Base-by-base conservation (phyloP, 2,113 vertebrate genomes). In the Gyps fulvus region DNA sequence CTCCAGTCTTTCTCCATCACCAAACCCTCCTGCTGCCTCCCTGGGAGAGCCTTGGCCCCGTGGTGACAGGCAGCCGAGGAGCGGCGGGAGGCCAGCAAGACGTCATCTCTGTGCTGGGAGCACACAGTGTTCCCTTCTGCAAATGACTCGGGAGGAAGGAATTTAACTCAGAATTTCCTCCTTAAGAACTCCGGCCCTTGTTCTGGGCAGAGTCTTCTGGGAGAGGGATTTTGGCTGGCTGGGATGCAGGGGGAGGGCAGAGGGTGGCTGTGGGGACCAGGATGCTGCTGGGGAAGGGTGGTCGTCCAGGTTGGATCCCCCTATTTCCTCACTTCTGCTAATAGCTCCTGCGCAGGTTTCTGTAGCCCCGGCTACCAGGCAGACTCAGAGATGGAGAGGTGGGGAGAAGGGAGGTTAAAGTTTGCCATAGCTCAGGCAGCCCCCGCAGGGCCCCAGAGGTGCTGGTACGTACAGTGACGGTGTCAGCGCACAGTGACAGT, bases 141-240 rank as follows among this genome's bases (percentile, higher is more conserved):
- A 13, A 89, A 73, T 95, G 80, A 94, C 72, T 94, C 0, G 13
- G 23, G 69, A 97, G 95, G 92, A 92, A 93, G 86, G 92, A 97
- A 97, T 96, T 92, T 89, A 93, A 88, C 67, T 76, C 90, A 86
- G 85, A 92, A 94, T 83, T 95, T 95, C 83, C 86, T 94, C 83
- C 59, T 92, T 74, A 66, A 72, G 76, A 66, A 36, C 67, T 81
- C 50, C 10, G 17, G 81, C 87, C 32, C 78, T 89, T 76, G 85
- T 83, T 93, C 78, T 91, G 66, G 49, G 49, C 63, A 71, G 66
- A 83, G 42, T 58, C 49, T 85, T 65, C 54, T 72, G 32, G 17
- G 20, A 83, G 62, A 92, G 20, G 58, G 71, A 83, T 91, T 84
- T 74, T 89, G 42, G 18, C 80, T 3, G 7, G 57, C 57, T 70